Evolutionary conservation across 2,888 invertebrate genomes (phyloP).

Genomic region (Diloba caeruleocephala): DNA sequence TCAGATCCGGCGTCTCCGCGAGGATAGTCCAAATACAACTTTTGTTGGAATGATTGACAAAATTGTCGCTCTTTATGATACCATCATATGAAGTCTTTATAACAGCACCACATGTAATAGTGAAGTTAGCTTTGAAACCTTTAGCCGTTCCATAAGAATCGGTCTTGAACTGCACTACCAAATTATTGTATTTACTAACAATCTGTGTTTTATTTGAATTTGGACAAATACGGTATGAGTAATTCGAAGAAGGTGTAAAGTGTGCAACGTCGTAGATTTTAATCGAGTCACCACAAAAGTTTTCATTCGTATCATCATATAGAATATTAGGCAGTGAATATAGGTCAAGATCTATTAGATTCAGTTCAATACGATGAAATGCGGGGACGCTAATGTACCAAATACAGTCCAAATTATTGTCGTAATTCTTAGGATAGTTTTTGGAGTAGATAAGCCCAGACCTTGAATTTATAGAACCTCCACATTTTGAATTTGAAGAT

Average conservation of each 20-base stretch:
- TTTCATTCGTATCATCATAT: not conserved
- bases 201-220: constrained; percentile 69
- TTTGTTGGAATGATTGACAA: constrained; percentile 63
- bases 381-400: constrained; percentile 92
- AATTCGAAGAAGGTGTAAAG: constrained; percentile 62
- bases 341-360: constrained; percentile 91
- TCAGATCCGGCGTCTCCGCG: constrained; percentile 88
- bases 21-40: constrained; percentile 93
- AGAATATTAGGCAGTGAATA: constrained; percentile 72
- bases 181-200: constrained; percentile 89
- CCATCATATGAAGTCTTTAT: constrained; percentile 89
- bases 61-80: constrained; percentile 78
- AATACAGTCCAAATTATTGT: constrained; percentile 92
- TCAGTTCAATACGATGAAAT: constrained; percentile 92
- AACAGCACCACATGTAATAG: constrained; percentile 91
- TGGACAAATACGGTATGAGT: constrained; percentile 86
- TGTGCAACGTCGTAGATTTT: constrained; percentile 41
- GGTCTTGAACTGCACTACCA: constrained; percentile 91
- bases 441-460: constrained; percentile 93
- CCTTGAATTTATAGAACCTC: constrained; percentile 90
- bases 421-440: constrained; percentile 95
- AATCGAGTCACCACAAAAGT: constrained; percentile 38
- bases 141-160: constrained; percentile 89
- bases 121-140: constrained; percentile 94
- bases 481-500: constrained; percentile 90